phyloP scores from a whole-genome alignment of 1,140 invertebrate species.

The Papilio dardanus region DNA sequence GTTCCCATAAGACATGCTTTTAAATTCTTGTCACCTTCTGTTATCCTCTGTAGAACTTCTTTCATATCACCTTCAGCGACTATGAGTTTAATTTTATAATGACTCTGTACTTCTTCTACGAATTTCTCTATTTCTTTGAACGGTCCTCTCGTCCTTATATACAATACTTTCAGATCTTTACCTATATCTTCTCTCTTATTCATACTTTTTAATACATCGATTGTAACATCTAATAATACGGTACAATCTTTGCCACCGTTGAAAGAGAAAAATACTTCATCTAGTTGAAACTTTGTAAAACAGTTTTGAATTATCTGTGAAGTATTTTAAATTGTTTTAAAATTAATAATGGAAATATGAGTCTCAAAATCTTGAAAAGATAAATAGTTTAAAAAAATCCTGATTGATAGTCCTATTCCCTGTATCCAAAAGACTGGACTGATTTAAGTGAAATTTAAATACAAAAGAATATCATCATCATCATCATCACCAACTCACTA shows the following conservation, averaged over 20 bases:
- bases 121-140: conserved; percentile 95
- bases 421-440: no score
- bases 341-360: no score
- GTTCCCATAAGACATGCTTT: conserved; percentile 95
- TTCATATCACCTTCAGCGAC: conserved; percentile 89
- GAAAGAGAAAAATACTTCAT: conserved; percentile 94
- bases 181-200: conserved; percentile 65
- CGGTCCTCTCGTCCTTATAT: conserved; percentile 88
- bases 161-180: conserved; percentile 85
- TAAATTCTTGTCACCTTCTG: conserved; percentile 85
- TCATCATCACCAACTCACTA: no score
- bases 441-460: no score
- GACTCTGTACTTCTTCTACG: conserved; percentile 86
- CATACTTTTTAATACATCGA: conserved; percentile 85
- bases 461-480: no score
- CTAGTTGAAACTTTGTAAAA: conserved; percentile 83
- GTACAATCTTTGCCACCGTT: conserved; percentile 99
- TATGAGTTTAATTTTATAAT: conserved; percentile 89
- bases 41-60: conserved; percentile 84
- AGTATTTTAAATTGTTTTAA: not conserved
- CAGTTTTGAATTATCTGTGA: conserved; percentile 78
- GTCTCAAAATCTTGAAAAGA: no score
- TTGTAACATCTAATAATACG: conserved; percentile 90
- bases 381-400: no score
- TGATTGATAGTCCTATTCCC: no score